Conservation (phyloP, 2,797 vertebrate genomes). For the Eulemur rubriventer region DNA sequence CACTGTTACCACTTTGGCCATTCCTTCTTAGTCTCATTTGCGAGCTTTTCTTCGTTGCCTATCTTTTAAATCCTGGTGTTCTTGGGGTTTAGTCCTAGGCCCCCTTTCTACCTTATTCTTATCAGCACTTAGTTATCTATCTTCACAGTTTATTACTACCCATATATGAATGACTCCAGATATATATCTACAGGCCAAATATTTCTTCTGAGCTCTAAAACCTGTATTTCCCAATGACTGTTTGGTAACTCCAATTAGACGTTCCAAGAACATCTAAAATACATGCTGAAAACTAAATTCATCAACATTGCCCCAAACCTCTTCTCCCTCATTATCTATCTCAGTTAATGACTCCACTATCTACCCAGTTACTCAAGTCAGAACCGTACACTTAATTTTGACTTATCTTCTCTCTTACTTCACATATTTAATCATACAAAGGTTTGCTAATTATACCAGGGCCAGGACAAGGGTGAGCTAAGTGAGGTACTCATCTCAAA, state of each 20-base stretch:
- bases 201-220: conserved; percentile 34
- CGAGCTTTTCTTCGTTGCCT: neutral
- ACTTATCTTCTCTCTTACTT: neutral
- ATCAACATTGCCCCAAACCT: neutral
- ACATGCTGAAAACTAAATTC: conserved; percentile 1
- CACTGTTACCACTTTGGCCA: neutral
- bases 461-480: neutral
- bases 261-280: neutral
- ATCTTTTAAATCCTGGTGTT: neutral
- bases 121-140: conserved; percentile 7
- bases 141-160: neutral
- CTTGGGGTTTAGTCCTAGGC: neutral
- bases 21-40: neutral
- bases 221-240: conserved; percentile 25
- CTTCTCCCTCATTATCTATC: neutral
- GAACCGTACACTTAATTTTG: neutral
- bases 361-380: neutral
- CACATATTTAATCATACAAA: neutral
- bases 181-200: neutral
- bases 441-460: neutral
- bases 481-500: neutral
- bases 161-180: neutral
- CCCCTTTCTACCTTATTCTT: neutral
- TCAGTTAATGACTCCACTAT: neutral
- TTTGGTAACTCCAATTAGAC: neutral